Evolutionary conservation across 2,113 vertebrate species (phyloP).

Genomic region (Nansenia antarctica): DNA sequence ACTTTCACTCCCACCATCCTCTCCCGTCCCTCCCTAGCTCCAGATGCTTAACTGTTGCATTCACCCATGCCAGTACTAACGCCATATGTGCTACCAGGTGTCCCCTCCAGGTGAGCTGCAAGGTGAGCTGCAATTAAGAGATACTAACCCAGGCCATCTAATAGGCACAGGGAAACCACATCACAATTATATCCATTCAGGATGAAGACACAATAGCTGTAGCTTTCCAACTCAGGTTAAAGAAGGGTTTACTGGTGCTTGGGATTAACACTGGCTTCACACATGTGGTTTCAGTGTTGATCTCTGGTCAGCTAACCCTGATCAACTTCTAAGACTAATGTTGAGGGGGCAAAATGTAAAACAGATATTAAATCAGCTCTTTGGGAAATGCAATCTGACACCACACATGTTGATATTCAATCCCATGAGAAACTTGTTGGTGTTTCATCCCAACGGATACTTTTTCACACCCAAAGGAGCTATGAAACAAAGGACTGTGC

Average conservation of each 20-base stretch:
- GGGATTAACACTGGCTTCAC: neutral
- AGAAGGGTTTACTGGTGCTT: neutral
- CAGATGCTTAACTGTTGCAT: conserved; percentile 15
- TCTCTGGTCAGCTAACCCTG: neutral
- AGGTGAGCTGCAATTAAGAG: conserved; percentile 22
- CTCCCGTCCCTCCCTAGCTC: neutral
- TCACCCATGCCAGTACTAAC: neutral
- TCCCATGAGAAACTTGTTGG: conserved; percentile 1
- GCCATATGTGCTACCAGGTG: conserved; percentile 24
- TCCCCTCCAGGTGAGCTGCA: conserved; percentile 10
- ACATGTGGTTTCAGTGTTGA: neutral
- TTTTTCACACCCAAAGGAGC: too few relatives aligned
- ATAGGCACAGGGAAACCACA: conserved; percentile 1
- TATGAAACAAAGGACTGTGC: neutral
- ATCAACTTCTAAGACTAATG: neutral
- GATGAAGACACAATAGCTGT: conserved; percentile 16
- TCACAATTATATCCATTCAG: conserved; percentile 15
- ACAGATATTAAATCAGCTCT: neutral
- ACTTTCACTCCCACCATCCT: neutral
- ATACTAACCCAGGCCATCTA: conserved; percentile 13
- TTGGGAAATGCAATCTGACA: neutral
- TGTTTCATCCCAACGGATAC: neutral
- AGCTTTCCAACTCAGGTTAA: neutral
- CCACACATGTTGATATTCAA: neutral
- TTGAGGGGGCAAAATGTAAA: neutral